phyloP scores from a whole-genome alignment of 2,113 vertebrate species.

The Eubucco bourcierii region DNA sequence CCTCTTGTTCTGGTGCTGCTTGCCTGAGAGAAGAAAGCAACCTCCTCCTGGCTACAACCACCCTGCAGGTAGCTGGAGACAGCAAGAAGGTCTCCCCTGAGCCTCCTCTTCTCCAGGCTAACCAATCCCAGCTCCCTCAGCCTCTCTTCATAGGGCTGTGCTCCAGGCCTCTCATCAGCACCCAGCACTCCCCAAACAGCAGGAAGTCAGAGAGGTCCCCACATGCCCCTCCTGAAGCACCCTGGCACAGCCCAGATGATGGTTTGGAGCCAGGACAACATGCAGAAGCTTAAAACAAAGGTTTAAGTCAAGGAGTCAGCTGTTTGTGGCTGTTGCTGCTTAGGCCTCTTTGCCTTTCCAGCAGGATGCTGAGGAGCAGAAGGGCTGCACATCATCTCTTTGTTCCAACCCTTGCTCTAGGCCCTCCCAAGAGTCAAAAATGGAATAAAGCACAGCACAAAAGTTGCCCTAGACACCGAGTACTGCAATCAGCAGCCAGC shows the following conservation, averaged over 20 bases:
- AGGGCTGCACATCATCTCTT: slow-evolving; percentile 11
- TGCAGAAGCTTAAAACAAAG: not conserved
- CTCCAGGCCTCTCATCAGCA: too few relatives aligned
- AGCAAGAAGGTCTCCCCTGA: too few relatives aligned
- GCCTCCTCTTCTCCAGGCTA: too few relatives aligned
- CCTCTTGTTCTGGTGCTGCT: too few relatives aligned
- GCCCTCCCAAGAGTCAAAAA: not conserved
- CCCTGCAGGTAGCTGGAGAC: too few relatives aligned
- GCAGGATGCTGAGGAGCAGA: not conserved
- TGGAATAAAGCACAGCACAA: too few relatives aligned
- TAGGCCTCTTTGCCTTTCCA: not conserved
- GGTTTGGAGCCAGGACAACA: not conserved
- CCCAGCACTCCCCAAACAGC: not conserved
- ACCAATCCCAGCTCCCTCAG: too few relatives aligned
- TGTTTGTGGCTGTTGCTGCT: not conserved
- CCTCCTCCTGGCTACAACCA: too few relatives aligned
- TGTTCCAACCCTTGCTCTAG: not conserved
- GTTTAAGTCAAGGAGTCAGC: not conserved
- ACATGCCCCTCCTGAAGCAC: not conserved
- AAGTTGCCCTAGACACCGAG: not conserved
- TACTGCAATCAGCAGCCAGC: not conserved
- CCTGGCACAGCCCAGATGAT: not conserved
- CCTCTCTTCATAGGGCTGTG: too few relatives aligned
- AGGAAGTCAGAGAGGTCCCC: not conserved
- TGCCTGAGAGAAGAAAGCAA: too few relatives aligned